These are phyloP conservation scores for Drosophila kambysellisi DNA, from an alignment of 2,888 invertebrate genomes.

Conservation along the genomic window DNA sequence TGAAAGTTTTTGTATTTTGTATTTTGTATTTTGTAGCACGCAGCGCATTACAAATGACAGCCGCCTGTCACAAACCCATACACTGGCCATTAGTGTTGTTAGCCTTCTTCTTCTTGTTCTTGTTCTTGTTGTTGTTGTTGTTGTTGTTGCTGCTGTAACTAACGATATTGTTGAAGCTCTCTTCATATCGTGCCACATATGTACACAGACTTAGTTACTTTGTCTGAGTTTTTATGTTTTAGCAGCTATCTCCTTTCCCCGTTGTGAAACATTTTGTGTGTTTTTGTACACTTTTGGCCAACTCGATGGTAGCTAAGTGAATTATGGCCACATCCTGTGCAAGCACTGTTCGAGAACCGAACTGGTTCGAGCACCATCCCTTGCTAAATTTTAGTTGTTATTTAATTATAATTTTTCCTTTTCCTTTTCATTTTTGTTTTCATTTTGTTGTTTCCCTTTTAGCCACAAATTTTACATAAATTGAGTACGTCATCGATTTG, in stretches of 20 bases:
- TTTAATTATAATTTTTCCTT: conserved; percentile 64
- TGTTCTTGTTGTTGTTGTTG: not conserved
- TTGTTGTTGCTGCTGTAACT: conserved; percentile 12
- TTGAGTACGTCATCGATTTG: conserved; percentile 23
- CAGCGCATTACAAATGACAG: conserved; percentile 68
- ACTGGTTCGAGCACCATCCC: conserved; percentile 14
- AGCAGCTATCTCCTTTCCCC: not conserved
- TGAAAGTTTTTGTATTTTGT: conserved; percentile 55
- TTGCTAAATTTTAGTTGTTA: conserved; percentile 40
- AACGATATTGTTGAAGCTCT: conserved; percentile 16
- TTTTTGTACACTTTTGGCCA: conserved; percentile 45
- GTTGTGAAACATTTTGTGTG: conserved; percentile 18
- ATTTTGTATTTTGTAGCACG: conserved; percentile 45
- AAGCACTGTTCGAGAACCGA: conserved; percentile 24
- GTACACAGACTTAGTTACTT: not conserved
- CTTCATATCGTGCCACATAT: conserved; percentile 12
- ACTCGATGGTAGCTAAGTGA: conserved; percentile 54
- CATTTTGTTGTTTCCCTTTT: not conserved
- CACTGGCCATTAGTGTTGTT: conserved; percentile 17
- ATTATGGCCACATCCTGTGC: conserved; percentile 56
- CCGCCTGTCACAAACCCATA: conserved; percentile 56
- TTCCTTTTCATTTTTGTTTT: conserved; percentile 31
- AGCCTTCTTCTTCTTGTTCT: too few species aligned
- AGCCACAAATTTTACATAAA: conserved; percentile 5
- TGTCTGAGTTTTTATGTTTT: conserved; percentile 23